Evolutionary conservation across 2,888 invertebrate species (phyloP).

Genomic region (Lepidochitona cinerea): DNA sequence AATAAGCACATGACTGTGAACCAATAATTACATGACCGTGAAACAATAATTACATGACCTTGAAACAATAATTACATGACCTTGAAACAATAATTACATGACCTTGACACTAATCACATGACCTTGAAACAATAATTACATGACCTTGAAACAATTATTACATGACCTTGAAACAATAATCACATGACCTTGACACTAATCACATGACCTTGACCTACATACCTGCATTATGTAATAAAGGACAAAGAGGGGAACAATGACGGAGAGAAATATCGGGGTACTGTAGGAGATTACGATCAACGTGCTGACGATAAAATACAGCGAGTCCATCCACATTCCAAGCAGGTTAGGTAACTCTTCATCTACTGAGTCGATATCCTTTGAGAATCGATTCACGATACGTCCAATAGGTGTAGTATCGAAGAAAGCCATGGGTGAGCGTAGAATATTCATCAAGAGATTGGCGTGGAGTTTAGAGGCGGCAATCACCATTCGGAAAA

Average conservation of each 20-base stretch:
- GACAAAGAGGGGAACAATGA: constrained; percentile 43
- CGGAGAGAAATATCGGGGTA: constrained; percentile 49
- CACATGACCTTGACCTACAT: too few relatives aligned
- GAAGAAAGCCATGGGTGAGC: constrained; percentile 66
- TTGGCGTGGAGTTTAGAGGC: constrained; percentile 65
- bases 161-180: too few relatives aligned
- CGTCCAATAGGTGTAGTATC: constrained; percentile 71
- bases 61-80: too few relatives aligned
- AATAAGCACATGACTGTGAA: too few relatives aligned
- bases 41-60: too few relatives aligned
- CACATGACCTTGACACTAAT: too few relatives aligned
- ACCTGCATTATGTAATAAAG: constrained; percentile 56
- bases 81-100: too few relatives aligned
- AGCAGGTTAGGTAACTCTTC: constrained; percentile 37
- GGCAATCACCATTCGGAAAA: constrained; percentile 67
- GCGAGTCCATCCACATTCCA: constrained; percentile 34
- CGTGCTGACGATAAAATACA: constrained; percentile 36
- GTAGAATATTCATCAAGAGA: constrained; percentile 51
- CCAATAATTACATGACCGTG: too few relatives aligned
- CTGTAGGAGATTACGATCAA: constrained; percentile 50
- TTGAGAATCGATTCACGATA: constrained; percentile 67
- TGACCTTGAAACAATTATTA: too few relatives aligned
- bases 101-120: too few relatives aligned
- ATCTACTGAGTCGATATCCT: constrained; percentile 59
- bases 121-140: too few relatives aligned